These are phyloP conservation scores for Philereme transversata DNA, from an alignment of 2,888 invertebrate genomes.

Conservation along the genomic window DNA sequence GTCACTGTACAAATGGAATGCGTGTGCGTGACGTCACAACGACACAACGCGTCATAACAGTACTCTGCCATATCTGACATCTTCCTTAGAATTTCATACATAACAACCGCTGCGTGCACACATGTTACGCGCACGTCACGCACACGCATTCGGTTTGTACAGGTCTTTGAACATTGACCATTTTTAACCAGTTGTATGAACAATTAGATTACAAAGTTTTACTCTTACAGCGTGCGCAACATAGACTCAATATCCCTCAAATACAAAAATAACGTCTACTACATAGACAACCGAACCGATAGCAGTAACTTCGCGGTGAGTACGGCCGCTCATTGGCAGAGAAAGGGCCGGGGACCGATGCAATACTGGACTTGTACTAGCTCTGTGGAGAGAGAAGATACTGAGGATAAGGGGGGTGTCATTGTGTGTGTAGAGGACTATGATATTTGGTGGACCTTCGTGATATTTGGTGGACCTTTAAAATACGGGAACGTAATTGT, in stretches of 20 bases:
- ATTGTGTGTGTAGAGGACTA: conserved; percentile 56
- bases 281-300: conserved; percentile 53
- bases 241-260: conserved; percentile 63
- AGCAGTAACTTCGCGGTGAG: conserved; percentile 59
- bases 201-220: no score
- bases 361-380: conserved; percentile 62
- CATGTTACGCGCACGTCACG: no score
- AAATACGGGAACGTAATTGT: conserved; percentile 62
- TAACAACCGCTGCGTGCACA: no score
- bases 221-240: conserved; percentile 55
- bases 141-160: no score
- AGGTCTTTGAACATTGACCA: no score
- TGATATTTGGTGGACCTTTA: no score
- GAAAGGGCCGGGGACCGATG: conserved; percentile 29
- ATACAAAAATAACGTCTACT: conserved; percentile 44
- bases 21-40: no score
- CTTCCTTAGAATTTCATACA: no score
- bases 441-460: conserved; percentile 59
- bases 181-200: no score
- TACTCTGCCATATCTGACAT: no score
- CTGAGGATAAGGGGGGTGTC: conserved; percentile 44
- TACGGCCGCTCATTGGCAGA: conserved; percentile 60
- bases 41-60: no score
- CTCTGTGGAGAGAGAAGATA: conserved; percentile 47
- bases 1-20: no score